Base-by-base conservation (phyloP, 2,888 invertebrate species). In the Torymus tubicola region DNA sequence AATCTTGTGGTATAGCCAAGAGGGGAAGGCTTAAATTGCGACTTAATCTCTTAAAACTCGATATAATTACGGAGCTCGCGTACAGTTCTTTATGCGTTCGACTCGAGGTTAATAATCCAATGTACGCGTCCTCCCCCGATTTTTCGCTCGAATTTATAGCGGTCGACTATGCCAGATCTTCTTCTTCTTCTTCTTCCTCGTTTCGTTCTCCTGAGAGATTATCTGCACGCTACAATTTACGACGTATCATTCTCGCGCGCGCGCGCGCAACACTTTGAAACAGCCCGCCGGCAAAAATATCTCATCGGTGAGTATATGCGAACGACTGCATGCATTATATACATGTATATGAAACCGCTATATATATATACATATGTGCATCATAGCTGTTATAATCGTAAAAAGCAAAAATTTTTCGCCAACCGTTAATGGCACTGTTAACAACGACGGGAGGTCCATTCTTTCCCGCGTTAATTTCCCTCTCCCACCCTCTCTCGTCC, bases 381-480 rank as follows among this genome's bases (percentile, higher is more conserved):
- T 21, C 21, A 21, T 31, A 5, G 42, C 42, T 42, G 42, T 42
- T 42, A 42, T 42, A 42, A 42, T 42, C 42, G 8, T 42, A 42
- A 42, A 42, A 42, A 42, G 42, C 13, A 53, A 70, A 18, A 16
- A 13, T 58, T 53, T 70, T 58, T 12, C 8, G 57, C 14, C 55
- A 65, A 63, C 21, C n/a, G 65, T 65, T 63, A 74, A 65, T 11
- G 12, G 31, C 50, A 67, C 31, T n/a, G 55, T 68, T 24, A 55
- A 55, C 53, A 14, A 13, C 50, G 50, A 5, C 18, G 42, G 55
- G 13, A 65, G 64, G 24, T 57, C 31, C 18, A 42, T 1, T 10
- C 14, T 50, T 67, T 50, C 67, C 67, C 50, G 12, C 61, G n/a
- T 61, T n/a, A 5, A 63, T 69, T 77, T 77, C 16, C 76, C 2